Conservation (phyloP, 2,797 vertebrate species). For the Clarias laeviceps region DNA sequence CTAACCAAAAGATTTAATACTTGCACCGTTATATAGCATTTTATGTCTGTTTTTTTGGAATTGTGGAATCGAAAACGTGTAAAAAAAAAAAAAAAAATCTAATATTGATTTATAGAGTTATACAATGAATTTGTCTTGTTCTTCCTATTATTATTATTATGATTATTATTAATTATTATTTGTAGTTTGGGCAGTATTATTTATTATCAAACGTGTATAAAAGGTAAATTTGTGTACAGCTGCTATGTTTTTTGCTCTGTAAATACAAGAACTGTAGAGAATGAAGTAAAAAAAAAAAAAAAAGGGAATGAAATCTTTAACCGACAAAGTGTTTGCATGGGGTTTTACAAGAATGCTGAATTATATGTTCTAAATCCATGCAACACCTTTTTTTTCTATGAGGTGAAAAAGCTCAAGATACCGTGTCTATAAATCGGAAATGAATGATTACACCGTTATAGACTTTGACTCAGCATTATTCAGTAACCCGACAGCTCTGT, state of each 20-base stretch:
- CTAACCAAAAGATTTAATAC: conserved; percentile 16
- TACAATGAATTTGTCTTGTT: background rate
- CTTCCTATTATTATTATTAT: background rate
- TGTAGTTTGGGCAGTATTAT: background rate
- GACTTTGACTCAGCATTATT: conserved; percentile 8
- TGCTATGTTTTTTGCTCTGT: conserved; percentile 27
- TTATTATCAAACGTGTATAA: background rate
- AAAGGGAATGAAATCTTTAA: background rate
- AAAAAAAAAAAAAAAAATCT: background rate
- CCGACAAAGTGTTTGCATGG: conserved; percentile 42
- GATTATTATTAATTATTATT: background rate
- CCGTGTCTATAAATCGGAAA: background rate
- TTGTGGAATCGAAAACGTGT: background rate
- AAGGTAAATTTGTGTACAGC: background rate
- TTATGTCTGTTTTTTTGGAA: background rate
- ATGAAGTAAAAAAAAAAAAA: background rate
- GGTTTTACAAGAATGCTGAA: conserved; percentile 34
- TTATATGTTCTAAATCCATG: conserved; percentile 24
- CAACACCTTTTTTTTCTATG: background rate
- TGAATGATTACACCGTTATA: background rate
- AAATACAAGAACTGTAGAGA: conserved; percentile 46
- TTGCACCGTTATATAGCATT: conserved; percentile 2
- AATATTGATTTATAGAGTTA: conserved; percentile 2
- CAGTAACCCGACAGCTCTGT: conserved; percentile 5
- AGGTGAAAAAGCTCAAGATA: background rate